These are phyloP conservation scores for Rambutsinella grinnellia DNA, from an alignment of 2,888 invertebrate species.

Conservation along the genomic window DNA sequence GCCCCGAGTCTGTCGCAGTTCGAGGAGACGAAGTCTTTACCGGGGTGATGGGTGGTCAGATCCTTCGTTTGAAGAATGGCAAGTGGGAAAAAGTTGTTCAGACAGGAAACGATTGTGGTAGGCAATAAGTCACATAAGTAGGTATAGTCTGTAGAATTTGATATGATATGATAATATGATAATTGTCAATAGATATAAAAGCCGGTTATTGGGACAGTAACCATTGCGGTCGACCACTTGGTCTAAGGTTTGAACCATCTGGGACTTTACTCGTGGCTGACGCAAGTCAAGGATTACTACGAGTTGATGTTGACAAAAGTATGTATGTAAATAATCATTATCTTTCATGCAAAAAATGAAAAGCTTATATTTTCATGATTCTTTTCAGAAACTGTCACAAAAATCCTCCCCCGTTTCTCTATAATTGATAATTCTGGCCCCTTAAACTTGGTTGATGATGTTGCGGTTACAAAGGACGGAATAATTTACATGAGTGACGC, in stretches of 20 bases:
- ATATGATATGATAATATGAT: neutral
- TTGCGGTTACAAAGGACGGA: slow-evolving; percentile 83
- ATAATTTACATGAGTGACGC: slow-evolving; percentile 92
- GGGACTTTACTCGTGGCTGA: slow-evolving; percentile 83
- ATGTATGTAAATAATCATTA: slow-evolving; percentile 67
- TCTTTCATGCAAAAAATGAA: neutral
- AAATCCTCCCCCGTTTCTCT: slow-evolving; percentile 68
- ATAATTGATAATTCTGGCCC: slow-evolving; percentile 77
- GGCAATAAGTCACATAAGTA: too few relatives aligned
- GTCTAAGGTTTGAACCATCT: slow-evolving; percentile 82
- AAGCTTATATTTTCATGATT: neutral
- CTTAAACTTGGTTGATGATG: slow-evolving; percentile 79
- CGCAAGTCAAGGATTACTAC: slow-evolving; percentile 89
- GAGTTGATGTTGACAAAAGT: slow-evolving; percentile 82
- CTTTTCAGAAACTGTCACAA: slow-evolving; percentile 46
- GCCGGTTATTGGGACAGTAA: slow-evolving; percentile 81
- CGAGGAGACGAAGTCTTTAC: slow-evolving; percentile 85
- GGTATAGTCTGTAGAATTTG: slow-evolving; percentile 66
- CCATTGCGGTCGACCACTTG: slow-evolving; percentile 91
- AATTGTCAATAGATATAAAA: slow-evolving; percentile 67
- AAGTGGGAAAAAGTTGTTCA: slow-evolving; percentile 81
- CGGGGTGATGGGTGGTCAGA: slow-evolving; percentile 82
- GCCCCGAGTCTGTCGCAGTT: slow-evolving; percentile 85
- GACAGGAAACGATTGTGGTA: slow-evolving; percentile 83
- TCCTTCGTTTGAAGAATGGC: slow-evolving; percentile 80